Percentiles rank a stretch among this genome's conserved stretches.
Evolutionary conservation across 2,797 vertebrate species (phyloP).

Genomic region (Rhincodon typus): DNA sequence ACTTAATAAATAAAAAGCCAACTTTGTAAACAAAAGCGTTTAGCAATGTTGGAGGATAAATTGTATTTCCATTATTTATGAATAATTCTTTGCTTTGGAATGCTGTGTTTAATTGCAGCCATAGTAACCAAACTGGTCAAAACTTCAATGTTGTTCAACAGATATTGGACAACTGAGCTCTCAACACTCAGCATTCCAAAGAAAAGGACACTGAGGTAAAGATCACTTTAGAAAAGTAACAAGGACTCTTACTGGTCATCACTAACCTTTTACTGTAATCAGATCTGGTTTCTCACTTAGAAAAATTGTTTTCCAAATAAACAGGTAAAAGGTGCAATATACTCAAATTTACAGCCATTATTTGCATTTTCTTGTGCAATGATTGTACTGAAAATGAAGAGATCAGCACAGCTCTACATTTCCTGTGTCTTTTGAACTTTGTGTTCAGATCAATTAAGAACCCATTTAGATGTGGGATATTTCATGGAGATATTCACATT

Average conservation of each 20-base stretch:
- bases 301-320: not conserved
- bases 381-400: not conserved
- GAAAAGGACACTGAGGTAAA: not conserved
- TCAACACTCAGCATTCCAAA: too few species aligned
- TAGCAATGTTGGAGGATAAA: not conserved
- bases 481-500: not conserved
- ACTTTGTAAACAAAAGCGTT: not conserved
- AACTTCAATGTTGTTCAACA: not conserved
- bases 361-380: not conserved
- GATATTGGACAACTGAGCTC: not conserved
- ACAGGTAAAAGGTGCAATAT: not conserved
- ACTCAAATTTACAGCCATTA: not conserved
- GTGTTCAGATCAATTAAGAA: not conserved
- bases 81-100: not conserved
- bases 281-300: not conserved
- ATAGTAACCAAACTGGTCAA: slow-evolving; percentile 4
- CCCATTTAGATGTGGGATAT: not conserved
- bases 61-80: slow-evolving; percentile 2
- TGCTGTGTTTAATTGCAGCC: not conserved
- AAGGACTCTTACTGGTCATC: not conserved
- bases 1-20: not conserved
- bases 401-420: not conserved
- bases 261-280: not conserved
- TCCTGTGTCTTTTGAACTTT: not conserved
- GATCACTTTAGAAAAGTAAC: not conserved